Conservation (phyloP, 2,797 vertebrate genomes). For the Coregonus sp. region DNA sequence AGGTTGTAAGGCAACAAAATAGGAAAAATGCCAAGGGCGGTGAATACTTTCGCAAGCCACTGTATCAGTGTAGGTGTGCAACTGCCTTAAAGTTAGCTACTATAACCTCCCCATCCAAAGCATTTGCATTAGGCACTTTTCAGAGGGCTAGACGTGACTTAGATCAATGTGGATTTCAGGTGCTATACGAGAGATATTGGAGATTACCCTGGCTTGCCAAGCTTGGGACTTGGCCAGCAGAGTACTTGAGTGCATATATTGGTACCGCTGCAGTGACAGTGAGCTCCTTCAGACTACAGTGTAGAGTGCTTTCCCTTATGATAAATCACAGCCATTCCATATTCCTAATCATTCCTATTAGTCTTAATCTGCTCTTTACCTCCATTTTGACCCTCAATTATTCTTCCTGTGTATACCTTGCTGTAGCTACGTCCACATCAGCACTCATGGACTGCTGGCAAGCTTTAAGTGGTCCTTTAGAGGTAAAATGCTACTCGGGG, state of each 20-base stretch:
- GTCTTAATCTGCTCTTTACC: slow-evolving; percentile 26
- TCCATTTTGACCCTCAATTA: slow-evolving; percentile 1
- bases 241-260: slow-evolving; percentile 37
- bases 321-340: slow-evolving; percentile 38
- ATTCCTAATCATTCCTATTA: slow-evolving; percentile 36
- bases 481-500: background rate
- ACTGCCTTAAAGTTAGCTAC: background rate
- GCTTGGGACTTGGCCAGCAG: slow-evolving; percentile 42
- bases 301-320: slow-evolving; percentile 30
- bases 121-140: slow-evolving; percentile 16
- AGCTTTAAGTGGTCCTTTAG: background rate
- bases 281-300: slow-evolving; percentile 5
- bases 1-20: no score
- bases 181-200: background rate
- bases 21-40: no score
- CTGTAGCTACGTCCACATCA: background rate
- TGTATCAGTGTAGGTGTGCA: background rate
- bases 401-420: background rate
- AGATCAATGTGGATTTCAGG: slow-evolving; percentile 15
- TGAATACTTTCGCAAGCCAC: no score
- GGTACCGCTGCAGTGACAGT: slow-evolving; percentile 24
- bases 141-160: background rate
- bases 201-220: slow-evolving; percentile 7
- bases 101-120: background rate
- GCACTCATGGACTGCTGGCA: background rate